A percentile compares a stretch with the other conserved stretches of the same genome.
Conservation (phyloP, 2,888 invertebrate species). For the Eristalinus aeneus region DNA sequence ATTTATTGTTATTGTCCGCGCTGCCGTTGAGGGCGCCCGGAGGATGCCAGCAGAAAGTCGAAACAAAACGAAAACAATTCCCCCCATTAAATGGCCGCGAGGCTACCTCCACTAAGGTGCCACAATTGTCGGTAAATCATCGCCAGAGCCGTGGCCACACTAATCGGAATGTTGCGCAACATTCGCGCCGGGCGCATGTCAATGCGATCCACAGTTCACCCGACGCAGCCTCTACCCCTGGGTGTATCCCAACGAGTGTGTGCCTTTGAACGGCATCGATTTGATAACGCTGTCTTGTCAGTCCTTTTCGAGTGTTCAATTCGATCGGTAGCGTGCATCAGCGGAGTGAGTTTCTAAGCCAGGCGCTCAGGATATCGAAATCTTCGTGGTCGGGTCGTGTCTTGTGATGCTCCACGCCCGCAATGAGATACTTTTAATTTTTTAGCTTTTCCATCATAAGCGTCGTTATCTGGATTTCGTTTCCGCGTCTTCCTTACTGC, state of each 20-base stretch:
- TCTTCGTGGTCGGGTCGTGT: not conserved
- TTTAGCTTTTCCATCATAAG: slow-evolving; percentile 31
- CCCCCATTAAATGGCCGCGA: slow-evolving; percentile 14
- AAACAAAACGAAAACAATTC: slow-evolving; percentile 31
- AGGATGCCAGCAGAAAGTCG: not conserved
- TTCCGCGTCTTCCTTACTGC: not conserved
- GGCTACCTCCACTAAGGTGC: slow-evolving; percentile 7
- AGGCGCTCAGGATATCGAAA: slow-evolving; percentile 17
- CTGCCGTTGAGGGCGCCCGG: not conserved
- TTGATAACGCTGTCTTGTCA: slow-evolving; percentile 52
- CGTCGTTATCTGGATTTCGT: slow-evolving; percentile 23
- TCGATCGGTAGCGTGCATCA: slow-evolving; percentile 43
- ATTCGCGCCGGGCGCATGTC: slow-evolving; percentile 22
- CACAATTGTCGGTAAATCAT: not conserved
- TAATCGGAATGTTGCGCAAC: slow-evolving; percentile 19
- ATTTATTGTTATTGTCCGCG: slow-evolving; percentile 38
- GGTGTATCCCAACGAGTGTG: slow-evolving; percentile 8
- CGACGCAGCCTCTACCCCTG: slow-evolving; percentile 7
- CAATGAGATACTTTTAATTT: slow-evolving; percentile 26
- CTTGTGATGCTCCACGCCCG: not conserved
- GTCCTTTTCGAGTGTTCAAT: slow-evolving; percentile 64
- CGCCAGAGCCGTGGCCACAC: not conserved
- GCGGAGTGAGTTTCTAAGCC: not conserved
- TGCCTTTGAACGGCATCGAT: slow-evolving; percentile 47
- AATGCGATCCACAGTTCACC: slow-evolving; percentile 59